Conservation (phyloP, 2,888 invertebrate genomes). For the Ectemnius cavifrons region DNA sequence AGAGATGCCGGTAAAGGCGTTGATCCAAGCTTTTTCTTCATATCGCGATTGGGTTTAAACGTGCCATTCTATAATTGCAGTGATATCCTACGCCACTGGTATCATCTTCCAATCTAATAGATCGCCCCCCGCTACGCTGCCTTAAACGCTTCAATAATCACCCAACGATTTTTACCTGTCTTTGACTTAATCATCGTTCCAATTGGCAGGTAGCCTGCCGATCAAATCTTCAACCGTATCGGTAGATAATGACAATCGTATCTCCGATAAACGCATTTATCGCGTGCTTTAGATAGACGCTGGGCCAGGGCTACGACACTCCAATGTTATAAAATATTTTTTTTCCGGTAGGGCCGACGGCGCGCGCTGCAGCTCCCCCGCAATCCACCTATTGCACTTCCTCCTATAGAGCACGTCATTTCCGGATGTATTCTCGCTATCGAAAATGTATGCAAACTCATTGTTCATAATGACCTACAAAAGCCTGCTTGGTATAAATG, state of each 20-base stretch:
- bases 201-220: constrained; percentile 5
- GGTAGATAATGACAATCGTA: background rate
- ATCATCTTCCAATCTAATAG: background rate
- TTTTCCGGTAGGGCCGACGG: constrained; percentile 1
- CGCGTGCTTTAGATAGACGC: background rate
- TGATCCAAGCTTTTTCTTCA: constrained; percentile 1
- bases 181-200: constrained; percentile 9
- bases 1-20: constrained; percentile 1
- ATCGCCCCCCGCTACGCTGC: background rate
- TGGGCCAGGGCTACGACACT: background rate
- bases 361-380: constrained; percentile 6
- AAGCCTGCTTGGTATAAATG: too few relatives aligned
- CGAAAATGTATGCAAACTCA: background rate
- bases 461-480: too few relatives aligned
- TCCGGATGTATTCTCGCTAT: constrained; percentile 1
- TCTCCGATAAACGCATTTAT: constrained; percentile 1
- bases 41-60: background rate
- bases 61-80: background rate
- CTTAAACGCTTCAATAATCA: background rate
- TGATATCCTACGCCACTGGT: background rate
- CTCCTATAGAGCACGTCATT: background rate
- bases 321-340: constrained; percentile 2
- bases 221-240: background rate
- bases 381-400: background rate
- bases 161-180: constrained; percentile 20